A percentile compares a stretch with the other conserved stretches of the same genome.
Evolutionary conservation across 2,113 vertebrate species (phyloP).

Genomic region (Indri indri): DNA sequence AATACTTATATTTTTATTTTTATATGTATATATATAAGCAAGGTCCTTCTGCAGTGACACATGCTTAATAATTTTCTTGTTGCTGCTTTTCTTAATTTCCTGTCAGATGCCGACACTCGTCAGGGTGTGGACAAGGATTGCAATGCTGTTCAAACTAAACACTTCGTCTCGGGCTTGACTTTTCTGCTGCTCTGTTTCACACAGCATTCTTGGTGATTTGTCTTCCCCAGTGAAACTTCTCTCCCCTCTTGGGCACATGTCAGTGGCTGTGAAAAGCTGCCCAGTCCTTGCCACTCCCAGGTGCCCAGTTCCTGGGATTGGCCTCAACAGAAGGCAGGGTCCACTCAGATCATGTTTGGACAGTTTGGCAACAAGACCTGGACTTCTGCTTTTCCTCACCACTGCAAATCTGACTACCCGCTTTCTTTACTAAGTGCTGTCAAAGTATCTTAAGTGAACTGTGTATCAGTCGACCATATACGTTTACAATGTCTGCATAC

Average conservation of each 20-base stretch:
- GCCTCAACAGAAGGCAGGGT: not conserved
- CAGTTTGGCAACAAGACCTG: not conserved
- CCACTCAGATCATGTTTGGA: not conserved
- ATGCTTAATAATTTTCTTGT: not conserved
- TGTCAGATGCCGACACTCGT: not conserved
- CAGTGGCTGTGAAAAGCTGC: not conserved
- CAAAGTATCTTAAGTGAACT: not conserved
- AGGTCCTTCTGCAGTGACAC: not conserved
- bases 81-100: not conserved
- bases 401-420: not conserved
- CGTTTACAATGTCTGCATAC: not conserved
- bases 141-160: not conserved
- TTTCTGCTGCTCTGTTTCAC: not conserved
- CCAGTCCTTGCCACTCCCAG: not conserved
- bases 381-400: not conserved
- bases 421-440: not conserved
- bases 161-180: not conserved
- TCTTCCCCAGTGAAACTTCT: not conserved
- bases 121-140: not conserved
- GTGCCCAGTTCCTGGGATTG: not conserved
- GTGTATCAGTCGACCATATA: not conserved
- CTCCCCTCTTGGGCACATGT: not conserved
- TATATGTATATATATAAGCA: too few relatives aligned
- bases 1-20: not conserved
- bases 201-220: rapidly evolving